A percentile compares a stretch with the other conserved stretches of the same genome.
These are phyloP conservation scores for Chauna torquata DNA, from an alignment of 2,113 vertebrate genomes.

Conservation along the genomic window DNA sequence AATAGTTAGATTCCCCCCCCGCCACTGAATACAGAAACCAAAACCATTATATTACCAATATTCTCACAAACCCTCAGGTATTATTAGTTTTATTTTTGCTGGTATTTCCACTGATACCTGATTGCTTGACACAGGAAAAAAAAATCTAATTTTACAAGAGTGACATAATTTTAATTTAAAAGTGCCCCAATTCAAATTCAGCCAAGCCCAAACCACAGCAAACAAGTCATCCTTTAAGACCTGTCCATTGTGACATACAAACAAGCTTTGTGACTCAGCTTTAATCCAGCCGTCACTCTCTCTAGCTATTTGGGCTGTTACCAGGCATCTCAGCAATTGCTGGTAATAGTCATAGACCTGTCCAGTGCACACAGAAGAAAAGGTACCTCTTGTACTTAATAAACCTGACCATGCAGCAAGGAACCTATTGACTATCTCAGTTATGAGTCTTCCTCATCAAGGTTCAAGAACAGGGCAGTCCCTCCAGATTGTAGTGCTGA, in stretches of 20 bases:
- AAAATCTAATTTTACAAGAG: background rate
- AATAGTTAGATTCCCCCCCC: background rate
- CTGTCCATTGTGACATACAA: background rate
- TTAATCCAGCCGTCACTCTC: background rate
- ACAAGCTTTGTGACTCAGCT: background rate
- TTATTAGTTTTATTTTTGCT: background rate
- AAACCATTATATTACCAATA: background rate
- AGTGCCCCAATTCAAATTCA: background rate
- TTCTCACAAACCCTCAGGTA: background rate
- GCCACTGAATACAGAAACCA: background rate
- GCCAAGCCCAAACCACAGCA: background rate
- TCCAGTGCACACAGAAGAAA: rapidly evolving
- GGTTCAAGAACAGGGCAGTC: background rate
- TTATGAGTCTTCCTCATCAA: background rate
- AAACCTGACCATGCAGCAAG: background rate
- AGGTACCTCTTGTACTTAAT: background rate
- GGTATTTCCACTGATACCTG: background rate
- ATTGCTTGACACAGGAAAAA: background rate
- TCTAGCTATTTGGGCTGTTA: background rate
- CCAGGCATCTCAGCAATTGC: background rate
- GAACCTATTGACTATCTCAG: background rate
- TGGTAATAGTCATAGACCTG: background rate
- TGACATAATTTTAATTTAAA: background rate
- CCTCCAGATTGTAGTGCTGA: background rate
- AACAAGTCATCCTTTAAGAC: background rate